phyloP scores from a whole-genome alignment of 2,797 vertebrate genomes.

The Phrynocephalus vlangalii region DNA sequence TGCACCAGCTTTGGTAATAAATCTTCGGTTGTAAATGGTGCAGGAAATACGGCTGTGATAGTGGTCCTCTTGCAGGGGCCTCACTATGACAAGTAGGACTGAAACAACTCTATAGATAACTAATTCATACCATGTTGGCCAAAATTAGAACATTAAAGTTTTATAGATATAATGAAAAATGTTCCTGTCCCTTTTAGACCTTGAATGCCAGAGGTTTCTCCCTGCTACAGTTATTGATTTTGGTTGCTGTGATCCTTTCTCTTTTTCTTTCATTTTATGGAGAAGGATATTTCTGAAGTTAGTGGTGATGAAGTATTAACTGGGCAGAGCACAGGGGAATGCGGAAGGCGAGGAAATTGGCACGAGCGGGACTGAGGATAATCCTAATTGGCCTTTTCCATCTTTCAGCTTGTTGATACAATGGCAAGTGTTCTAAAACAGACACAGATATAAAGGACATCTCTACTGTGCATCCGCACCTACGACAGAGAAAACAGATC shows the following conservation, averaged over 20 bases:
- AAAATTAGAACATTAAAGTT: constrained; percentile 71
- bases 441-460: rapidly evolving
- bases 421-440: background rate
- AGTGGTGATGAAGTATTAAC: constrained; percentile 9
- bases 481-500: constrained; percentile 8
- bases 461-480: background rate
- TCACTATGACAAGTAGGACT: constrained; percentile 50
- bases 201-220: constrained; percentile 45
- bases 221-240: constrained; percentile 51
- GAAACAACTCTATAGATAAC: constrained; percentile 46
- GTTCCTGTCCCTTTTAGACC: constrained; percentile 54
- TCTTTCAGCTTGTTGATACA: background rate
- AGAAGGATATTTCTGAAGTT: constrained; percentile 40
- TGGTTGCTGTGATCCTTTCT: constrained; percentile 26
- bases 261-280: constrained; percentile 21
- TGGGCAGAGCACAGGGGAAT: constrained; percentile 7
- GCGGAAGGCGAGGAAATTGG: background rate
- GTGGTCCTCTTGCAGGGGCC: constrained; percentile 52
- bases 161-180: constrained; percentile 65
- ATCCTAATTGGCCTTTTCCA: background rate
- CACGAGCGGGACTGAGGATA: background rate
- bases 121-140: constrained; percentile 55
- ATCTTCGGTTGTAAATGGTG: constrained; percentile 53
- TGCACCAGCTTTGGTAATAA: constrained; percentile 23
- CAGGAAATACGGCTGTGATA: constrained; percentile 10